These are phyloP conservation scores for Tragelaphus strepsiceros DNA, from an alignment of 2,113 vertebrate species.

Conservation along the genomic window DNA sequence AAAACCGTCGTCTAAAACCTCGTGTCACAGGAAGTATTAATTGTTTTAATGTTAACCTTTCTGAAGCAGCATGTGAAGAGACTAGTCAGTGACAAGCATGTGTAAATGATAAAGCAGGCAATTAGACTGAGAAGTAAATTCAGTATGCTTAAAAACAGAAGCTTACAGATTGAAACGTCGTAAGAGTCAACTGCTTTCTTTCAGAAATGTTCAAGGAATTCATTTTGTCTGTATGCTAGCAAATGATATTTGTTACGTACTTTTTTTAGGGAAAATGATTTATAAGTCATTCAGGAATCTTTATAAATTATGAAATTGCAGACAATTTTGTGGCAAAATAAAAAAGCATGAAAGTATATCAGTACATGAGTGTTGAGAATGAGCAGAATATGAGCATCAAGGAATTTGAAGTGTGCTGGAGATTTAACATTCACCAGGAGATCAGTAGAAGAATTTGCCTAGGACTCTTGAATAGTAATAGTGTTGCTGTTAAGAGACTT, in stretches of 20 bases:
- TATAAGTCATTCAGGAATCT: neutral
- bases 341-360: neutral
- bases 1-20: slow-evolving; percentile 11
- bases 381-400: neutral
- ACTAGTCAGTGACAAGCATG: neutral
- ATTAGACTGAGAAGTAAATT: neutral
- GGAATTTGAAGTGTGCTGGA: neutral
- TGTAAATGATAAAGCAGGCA: neutral
- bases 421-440: neutral
- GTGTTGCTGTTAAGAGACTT: slow-evolving; percentile 10
- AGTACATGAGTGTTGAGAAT: neutral
- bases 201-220: slow-evolving; percentile 9
- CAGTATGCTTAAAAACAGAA: neutral
- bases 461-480: neutral
- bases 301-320: neutral
- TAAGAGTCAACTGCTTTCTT: neutral
- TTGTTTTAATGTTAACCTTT: slow-evolving; percentile 29
- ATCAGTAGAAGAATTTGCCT: slow-evolving; percentile 1
- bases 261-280: neutral
- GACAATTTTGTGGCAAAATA: neutral
- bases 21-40: slow-evolving; percentile 24
- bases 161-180: neutral
- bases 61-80: slow-evolving; percentile 12
- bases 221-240: neutral
- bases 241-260: neutral